phyloP scores from a whole-genome alignment of 2,113 vertebrate genomes.

The Psephotus haematonotus region DNA sequence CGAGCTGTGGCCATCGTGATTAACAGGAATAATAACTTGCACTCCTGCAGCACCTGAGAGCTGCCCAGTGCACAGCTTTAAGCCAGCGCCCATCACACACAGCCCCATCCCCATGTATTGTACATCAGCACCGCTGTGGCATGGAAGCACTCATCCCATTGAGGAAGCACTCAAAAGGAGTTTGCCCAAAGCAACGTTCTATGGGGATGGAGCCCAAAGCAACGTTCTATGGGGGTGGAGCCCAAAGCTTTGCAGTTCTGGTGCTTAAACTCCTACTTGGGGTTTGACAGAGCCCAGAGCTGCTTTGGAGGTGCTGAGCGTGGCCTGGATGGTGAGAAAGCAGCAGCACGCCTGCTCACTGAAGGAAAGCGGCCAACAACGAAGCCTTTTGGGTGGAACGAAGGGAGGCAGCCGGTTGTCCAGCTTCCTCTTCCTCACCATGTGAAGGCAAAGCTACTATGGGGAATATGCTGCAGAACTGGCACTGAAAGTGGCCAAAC shows the following conservation, averaged over 20 bases:
- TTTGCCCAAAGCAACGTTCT: not conserved
- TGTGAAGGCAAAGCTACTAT: not conserved
- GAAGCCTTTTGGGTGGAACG: not conserved
- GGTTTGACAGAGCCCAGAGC: not conserved
- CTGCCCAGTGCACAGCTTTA: not conserved
- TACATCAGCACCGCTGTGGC: not conserved
- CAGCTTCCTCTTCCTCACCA: not conserved
- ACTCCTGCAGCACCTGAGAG: not conserved
- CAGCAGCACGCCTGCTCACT: not conserved
- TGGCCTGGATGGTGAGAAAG: not conserved
- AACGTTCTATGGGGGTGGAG: fast-evolving
- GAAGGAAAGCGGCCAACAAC: not conserved
- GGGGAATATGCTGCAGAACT: not conserved
- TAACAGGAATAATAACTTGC: constrained; percentile 45
- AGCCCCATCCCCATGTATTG: not conserved
- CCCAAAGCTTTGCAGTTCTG: not conserved
- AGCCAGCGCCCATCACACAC: not conserved
- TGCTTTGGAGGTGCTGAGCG: not conserved
- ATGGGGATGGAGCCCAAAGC: too few species aligned
- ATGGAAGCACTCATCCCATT: fast-evolving
- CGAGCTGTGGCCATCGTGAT: constrained; percentile 32
- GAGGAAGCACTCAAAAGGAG: not conserved
- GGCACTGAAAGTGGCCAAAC: not conserved
- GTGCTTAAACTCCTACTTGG: not conserved
- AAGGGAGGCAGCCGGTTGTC: not conserved